Evolutionary conservation across 2,888 invertebrate genomes (phyloP).

Genomic region (Chelonus formosanus): DNA sequence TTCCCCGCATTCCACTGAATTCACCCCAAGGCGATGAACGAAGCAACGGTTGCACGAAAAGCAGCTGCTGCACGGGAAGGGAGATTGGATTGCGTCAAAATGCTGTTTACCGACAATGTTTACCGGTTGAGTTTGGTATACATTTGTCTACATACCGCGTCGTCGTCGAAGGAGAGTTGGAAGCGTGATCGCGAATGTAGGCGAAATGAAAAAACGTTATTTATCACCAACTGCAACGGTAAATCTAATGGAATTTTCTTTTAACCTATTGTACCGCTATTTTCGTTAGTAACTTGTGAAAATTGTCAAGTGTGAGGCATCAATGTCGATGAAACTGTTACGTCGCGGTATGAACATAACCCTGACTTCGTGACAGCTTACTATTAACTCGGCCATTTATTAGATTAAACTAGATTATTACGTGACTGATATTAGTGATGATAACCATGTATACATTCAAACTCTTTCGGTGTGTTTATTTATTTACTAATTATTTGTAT

Average conservation of each 20-base stretch:
- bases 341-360: conserved; percentile 25
- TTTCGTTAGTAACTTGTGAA: background rate
- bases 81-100: conserved; percentile 11
- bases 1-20: no score
- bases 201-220: conserved; percentile 53
- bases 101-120: conserved; percentile 22
- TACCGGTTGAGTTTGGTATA: conserved; percentile 22
- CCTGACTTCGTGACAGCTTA: conserved; percentile 36
- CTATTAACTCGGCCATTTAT: conserved; percentile 22
- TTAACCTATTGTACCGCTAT: conserved; percentile 17
- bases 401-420: conserved; percentile 24
- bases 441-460: conserved; percentile 2
- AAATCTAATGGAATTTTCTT: conserved; percentile 34
- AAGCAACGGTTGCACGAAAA: conserved; percentile 21
- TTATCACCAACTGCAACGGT: conserved; percentile 46
- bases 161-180: conserved; percentile 23
- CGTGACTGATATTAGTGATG: conserved; percentile 19
- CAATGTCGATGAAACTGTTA: conserved; percentile 12
- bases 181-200: conserved; percentile 45
- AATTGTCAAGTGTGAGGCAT: conserved; percentile 14
- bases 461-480: background rate
- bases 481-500: conserved; percentile 4
- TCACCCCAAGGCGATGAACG: no score
- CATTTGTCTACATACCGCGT: conserved; percentile 17
- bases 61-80: conserved; percentile 27